Base-by-base conservation (phyloP, 1,140 invertebrate species). In the Aphelenchoides avenae region DNA sequence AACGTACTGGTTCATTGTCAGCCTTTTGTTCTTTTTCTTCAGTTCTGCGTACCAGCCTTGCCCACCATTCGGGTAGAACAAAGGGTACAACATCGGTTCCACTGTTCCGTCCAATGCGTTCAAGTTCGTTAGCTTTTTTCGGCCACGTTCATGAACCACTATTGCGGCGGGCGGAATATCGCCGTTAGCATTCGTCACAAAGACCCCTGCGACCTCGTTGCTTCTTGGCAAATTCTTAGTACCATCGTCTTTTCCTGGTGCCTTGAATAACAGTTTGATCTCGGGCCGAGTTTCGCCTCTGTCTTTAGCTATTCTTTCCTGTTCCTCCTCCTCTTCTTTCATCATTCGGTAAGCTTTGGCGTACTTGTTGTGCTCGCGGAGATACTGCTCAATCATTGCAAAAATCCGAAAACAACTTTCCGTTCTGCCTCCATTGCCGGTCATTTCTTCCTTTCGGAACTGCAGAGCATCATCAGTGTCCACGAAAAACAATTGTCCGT, bases 401-500 rank as follows among this genome's bases (percentile, higher is more conserved):
- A n/a, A n/a, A n/a, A n/a, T n/a, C n/a, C n/a, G n/a, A n/a, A n/a
- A n/a, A n/a, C n/a, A n/a, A n/a, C n/a, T n/a, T n/a, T n/a, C n/a
- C n/a, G n/a, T n/a, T n/a, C n/a, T n/a, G n/a, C n/a, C n/a, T n/a
- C n/a, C n/a, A n/a, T n/a, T n/a, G n/a, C n/a, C n/a, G n/a, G n/a
- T n/a, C n/a, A n/a, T n/a, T n/a, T n/a, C n/a, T n/a, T n/a, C n/a
- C n/a, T n/a, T 22, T 41, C 39, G 22, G 7, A 41, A 22, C 20
- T 41, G 22, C 27, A 22, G 39, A 1, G 39, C 39, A 22, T 41
- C 1, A 41, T 7, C 27, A 41, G 22, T 41, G 27, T 41, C 39
- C 22, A 41, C 20, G 27, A 41, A 41, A 41, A 22, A 41, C 22
- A 41, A 26, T 41, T 41, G 39, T 41, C 39, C 39, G 27, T 41